Percentiles rank a stretch among this genome's conserved stretches.
Conservation (phyloP, 2,113 vertebrate genomes). For the Loxodonta africana region DNA sequence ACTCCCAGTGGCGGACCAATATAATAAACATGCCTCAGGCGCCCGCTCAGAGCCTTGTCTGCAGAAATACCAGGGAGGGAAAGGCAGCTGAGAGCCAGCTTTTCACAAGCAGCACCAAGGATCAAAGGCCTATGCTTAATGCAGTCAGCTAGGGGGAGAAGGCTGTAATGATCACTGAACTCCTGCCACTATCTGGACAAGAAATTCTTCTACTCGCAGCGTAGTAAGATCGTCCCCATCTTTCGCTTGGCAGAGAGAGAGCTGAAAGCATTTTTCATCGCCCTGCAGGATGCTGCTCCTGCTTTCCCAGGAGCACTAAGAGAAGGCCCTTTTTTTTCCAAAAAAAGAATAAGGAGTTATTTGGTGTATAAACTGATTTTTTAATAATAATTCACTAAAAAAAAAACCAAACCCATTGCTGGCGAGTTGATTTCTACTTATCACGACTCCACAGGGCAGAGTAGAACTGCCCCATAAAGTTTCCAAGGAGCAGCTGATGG, state of each 20-base stretch:
- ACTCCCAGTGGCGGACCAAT: too few species aligned
- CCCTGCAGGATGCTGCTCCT: not conserved
- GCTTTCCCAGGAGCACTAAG: not conserved
- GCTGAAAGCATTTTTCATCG: not conserved
- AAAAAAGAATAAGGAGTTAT: not conserved
- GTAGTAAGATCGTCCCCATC: not conserved
- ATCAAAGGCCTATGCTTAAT: not conserved
- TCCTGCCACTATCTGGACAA: not conserved
- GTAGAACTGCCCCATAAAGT: too few species aligned
- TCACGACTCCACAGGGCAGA: too few species aligned
- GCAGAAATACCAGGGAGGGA: not conserved
- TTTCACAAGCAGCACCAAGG: not conserved
- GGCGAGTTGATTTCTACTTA: too few species aligned
- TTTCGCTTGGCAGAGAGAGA: not conserved
- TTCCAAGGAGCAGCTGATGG: too few species aligned
- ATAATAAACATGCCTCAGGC: not conserved
- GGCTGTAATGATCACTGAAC: too few species aligned
- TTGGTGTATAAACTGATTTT: not conserved
- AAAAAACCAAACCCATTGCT: too few species aligned
- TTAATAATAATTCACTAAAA: not conserved
- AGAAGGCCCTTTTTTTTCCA: not conserved
- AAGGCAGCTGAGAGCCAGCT: not conserved
- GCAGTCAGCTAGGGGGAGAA: not conserved
- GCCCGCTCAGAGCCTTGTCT: not conserved
- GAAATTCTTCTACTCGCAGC: not conserved